Evolutionary conservation across 2,797 vertebrate genomes (phyloP).

Genomic region (Limosa lapponica): DNA sequence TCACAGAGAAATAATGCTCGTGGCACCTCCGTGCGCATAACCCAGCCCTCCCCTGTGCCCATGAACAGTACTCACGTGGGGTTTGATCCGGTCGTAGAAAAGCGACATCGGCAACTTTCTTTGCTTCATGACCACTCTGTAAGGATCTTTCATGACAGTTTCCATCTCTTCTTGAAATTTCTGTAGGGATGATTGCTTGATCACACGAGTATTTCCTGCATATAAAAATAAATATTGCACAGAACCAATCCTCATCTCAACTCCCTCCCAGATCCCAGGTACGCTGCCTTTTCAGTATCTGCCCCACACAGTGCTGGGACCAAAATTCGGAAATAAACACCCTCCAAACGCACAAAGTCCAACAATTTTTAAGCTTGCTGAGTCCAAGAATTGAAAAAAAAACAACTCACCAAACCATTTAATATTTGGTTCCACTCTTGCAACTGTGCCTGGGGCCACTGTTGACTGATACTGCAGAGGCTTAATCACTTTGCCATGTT

Average conservation of each 20-base stretch:
- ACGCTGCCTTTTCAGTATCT: not conserved
- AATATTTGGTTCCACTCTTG: constrained; percentile 97
- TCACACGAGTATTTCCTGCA: constrained; percentile 95
- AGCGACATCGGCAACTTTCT: constrained; percentile 97
- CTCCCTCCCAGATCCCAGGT: not conserved
- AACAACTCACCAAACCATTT: constrained; percentile 97
- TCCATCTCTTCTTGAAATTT: constrained; percentile 98
- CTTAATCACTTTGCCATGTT: constrained; percentile 89
- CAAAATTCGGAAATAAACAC: not conserved
- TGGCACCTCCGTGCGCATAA: not conserved
- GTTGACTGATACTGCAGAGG: constrained; percentile 92
- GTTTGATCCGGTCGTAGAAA: constrained; percentile 88
- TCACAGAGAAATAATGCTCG: accelerated
- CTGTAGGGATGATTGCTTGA: constrained; percentile 96
- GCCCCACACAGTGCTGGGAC: not conserved
- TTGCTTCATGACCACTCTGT: constrained; percentile 93
- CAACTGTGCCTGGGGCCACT: constrained; percentile 90
- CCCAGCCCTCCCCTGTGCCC: not conserved
- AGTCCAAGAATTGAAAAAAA: not conserved
- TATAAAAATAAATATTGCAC: not conserved
- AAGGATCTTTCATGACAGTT: constrained; percentile 91
- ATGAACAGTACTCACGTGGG: constrained; percentile 85
- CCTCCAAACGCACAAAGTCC: not conserved
- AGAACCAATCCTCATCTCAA: not conserved
- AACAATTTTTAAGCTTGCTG: not conserved